Percentiles rank a stretch among this genome's conserved stretches.
These are phyloP conservation scores for Phalacrocorax aristotelis DNA, from an alignment of 2,113 vertebrate species.

Conservation along the genomic window DNA sequence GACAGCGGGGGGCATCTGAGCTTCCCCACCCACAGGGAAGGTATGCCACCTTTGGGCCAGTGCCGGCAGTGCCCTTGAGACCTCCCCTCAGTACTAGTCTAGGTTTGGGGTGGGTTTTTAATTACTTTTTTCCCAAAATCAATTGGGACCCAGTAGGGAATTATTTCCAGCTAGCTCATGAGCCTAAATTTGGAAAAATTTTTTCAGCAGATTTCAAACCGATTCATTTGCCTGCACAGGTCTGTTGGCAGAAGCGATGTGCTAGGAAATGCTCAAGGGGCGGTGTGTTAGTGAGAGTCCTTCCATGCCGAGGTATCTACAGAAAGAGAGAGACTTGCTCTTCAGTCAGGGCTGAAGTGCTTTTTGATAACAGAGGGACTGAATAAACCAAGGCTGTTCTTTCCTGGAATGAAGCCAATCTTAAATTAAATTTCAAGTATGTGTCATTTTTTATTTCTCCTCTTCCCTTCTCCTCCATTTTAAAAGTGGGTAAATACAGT, in stretches of 20 bases:
- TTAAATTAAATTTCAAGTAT: not conserved
- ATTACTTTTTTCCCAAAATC: not conserved
- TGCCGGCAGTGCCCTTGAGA: not conserved
- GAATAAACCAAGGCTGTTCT: not conserved
- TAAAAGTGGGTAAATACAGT: not conserved
- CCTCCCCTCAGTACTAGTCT: not conserved
- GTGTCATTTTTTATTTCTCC: not conserved
- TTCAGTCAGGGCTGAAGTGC: not conserved
- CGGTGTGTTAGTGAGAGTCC: not conserved
- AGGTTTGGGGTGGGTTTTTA: not conserved
- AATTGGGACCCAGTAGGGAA: not conserved
- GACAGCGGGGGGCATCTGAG: not conserved
- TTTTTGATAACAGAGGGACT: not conserved
- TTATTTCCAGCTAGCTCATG: not conserved
- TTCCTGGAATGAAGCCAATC: not conserved
- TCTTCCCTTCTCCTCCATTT: not conserved
- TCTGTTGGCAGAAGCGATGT: accelerated
- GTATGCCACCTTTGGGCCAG: not conserved
- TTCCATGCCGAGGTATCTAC: not conserved
- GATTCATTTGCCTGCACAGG: not conserved
- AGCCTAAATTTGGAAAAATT: not conserved
- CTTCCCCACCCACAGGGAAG: not conserved
- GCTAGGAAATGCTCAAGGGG: not conserved
- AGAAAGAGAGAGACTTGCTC: not conserved
- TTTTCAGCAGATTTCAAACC: not conserved